A percentile compares a stretch with the other conserved stretches of the same genome.
Evolutionary conservation across 2,888 invertebrate genomes (phyloP).

Genomic region (Philopedon plagiatum): DNA sequence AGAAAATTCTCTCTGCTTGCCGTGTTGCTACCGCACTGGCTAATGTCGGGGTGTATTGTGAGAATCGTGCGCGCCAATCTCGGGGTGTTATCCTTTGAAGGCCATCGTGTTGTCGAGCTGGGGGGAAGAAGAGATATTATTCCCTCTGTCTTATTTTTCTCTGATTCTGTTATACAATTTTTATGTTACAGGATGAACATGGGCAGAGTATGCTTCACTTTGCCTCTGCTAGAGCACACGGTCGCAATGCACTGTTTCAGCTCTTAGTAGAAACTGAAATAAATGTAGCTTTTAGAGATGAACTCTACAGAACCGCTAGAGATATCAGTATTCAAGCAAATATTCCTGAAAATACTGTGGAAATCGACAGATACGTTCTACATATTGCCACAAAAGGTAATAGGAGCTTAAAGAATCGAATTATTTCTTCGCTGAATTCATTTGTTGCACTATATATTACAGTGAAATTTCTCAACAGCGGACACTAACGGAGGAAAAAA

Average conservation of each 20-base stretch:
- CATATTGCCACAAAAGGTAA: conserved; percentile 84
- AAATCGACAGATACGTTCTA: conserved; percentile 86
- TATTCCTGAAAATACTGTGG: conserved; percentile 82
- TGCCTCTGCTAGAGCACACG: conserved; percentile 86
- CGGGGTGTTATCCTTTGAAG: too few relatives aligned
- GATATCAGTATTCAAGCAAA: conserved; percentile 88
- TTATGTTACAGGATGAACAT: conserved; percentile 81
- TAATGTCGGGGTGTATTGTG: too few relatives aligned
- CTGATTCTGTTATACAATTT: background rate
- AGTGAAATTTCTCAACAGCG: background rate
- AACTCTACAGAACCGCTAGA: conserved; percentile 88
- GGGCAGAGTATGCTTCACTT: conserved; percentile 93
- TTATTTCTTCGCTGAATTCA: background rate
- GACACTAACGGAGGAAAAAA: too few relatives aligned
- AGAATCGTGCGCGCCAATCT: too few relatives aligned
- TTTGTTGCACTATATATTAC: background rate
- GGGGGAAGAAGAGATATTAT: too few relatives aligned
- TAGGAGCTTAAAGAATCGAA: background rate
- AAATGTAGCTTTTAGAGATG: conserved; percentile 87
- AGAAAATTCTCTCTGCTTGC: too few relatives aligned
- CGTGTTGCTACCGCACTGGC: too few relatives aligned
- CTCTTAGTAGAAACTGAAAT: conserved; percentile 85
- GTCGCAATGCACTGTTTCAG: conserved; percentile 84
- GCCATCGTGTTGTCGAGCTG: too few relatives aligned
- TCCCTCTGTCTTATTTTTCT: too few relatives aligned